Evolutionary conservation across 2,888 invertebrate genomes (phyloP).

Genomic region (Galeruca laticollis): DNA sequence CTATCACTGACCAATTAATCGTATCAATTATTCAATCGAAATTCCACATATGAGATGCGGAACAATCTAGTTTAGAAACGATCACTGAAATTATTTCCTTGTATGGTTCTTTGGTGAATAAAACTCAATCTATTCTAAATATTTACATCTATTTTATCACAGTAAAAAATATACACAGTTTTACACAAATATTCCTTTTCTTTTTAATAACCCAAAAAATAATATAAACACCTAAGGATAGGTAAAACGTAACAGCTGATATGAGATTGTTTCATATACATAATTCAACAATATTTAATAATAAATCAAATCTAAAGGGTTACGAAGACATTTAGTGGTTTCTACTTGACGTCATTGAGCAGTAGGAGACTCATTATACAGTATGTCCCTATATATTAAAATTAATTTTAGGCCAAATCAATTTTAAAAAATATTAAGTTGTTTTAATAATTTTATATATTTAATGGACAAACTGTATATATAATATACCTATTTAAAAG

Average conservation of each 20-base stretch:
- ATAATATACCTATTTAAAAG: not conserved
- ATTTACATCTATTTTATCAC: slow-evolving; percentile 60
- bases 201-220: slow-evolving; percentile 25
- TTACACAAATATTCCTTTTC: slow-evolving; percentile 50
- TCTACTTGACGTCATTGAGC: slow-evolving; percentile 1
- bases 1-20: too few relatives aligned
- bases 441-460: not conserved
- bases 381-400: not conserved
- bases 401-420: not conserved
- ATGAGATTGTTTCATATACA: slow-evolving; percentile 22
- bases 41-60: too few relatives aligned
- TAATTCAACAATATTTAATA: slow-evolving; percentile 16
- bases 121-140: slow-evolving; percentile 44
- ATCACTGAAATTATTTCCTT: too few relatives aligned
- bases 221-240: slow-evolving; percentile 45
- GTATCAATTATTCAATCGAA: too few relatives aligned
- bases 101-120: too few relatives aligned
- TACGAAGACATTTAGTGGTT: not conserved
- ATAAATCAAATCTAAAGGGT: not conserved
- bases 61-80: too few relatives aligned
- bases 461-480: not conserved
- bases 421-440: not conserved
- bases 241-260: slow-evolving; percentile 33
- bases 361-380: not conserved
- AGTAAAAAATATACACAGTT: slow-evolving; percentile 60